Evolutionary conservation across 2,888 invertebrate species (phyloP).

Genomic region (Synanthedon vespiformis): DNA sequence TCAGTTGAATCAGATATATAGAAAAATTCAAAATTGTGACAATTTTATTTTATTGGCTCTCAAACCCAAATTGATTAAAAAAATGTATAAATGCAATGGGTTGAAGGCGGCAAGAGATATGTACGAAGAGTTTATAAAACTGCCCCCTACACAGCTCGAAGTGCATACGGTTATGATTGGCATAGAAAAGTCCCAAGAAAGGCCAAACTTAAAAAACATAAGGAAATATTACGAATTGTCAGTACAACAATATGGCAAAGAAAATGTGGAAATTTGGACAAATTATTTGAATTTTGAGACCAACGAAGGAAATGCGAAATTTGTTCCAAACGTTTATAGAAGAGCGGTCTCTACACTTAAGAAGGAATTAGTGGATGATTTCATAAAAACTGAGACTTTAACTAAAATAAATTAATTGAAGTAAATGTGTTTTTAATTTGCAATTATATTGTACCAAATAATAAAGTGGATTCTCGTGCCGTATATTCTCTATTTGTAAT

Average conservation of each 20-base stretch:
- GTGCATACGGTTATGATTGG: slow-evolving; percentile 74
- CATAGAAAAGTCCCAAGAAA: slow-evolving; percentile 58
- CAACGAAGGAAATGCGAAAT: slow-evolving; percentile 69
- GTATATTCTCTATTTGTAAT: background rate
- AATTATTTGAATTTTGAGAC: slow-evolving; percentile 79
- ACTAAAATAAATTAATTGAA: slow-evolving; percentile 47
- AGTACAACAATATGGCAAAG: slow-evolving; percentile 75
- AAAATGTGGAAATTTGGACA: slow-evolving; percentile 77
- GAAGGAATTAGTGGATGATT: slow-evolving; percentile 60
- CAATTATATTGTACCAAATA: slow-evolving; percentile 8
- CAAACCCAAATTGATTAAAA: slow-evolving; percentile 73
- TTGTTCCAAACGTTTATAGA: slow-evolving; percentile 68
- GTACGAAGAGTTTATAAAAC: slow-evolving; percentile 71
- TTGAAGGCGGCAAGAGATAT: slow-evolving; percentile 71
- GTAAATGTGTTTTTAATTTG: slow-evolving; percentile 9
- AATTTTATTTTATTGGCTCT: slow-evolving; percentile 58
- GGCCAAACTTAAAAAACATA: slow-evolving; percentile 55
- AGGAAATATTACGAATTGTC: slow-evolving; percentile 74
- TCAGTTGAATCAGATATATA: slow-evolving; percentile 45
- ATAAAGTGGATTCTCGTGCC: background rate
- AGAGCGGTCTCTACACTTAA: slow-evolving; percentile 74
- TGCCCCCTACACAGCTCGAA: slow-evolving; percentile 72
- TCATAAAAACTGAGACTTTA: slow-evolving; percentile 66
- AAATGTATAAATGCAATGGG: slow-evolving; percentile 59
- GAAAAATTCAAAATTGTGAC: slow-evolving; percentile 58